Percentiles rank a stretch among this genome's conserved stretches.
These are phyloP conservation scores for Sinocyclocheilus grahami DNA, from an alignment of 2,113 vertebrate genomes.

Conservation along the genomic window DNA sequence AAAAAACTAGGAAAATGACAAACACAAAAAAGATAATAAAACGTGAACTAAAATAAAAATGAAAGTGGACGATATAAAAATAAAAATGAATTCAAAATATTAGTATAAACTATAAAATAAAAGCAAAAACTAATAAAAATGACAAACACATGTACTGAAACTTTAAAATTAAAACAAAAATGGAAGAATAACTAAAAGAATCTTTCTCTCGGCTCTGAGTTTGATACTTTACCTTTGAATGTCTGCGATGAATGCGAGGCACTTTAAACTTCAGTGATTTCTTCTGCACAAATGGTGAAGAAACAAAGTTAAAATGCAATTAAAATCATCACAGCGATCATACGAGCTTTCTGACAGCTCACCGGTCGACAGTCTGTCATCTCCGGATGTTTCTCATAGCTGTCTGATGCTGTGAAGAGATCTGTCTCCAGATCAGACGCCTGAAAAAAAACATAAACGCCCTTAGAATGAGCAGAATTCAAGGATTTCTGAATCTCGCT, in stretches of 20 bases:
- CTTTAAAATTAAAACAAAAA: no score
- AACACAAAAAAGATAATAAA: background rate
- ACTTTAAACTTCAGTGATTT: slow-evolving; percentile 17
- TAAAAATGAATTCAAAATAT: no score
- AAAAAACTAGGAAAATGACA: background rate
- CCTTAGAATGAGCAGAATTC: no score
- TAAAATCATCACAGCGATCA: background rate
- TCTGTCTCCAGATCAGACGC: background rate
- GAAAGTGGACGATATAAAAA: background rate
- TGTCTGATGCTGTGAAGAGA: slow-evolving; percentile 5
- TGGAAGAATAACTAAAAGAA: no score
- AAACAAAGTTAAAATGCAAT: background rate
- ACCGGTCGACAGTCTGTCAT: slow-evolving; percentile 16
- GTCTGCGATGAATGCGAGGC: background rate
- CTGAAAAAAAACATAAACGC: background rate
- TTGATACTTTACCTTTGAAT: slow-evolving; percentile 40
- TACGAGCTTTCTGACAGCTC: background rate
- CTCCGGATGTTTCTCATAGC: background rate
- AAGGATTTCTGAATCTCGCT: background rate
- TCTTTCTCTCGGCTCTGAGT: no score
- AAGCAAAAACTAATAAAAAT: no score
- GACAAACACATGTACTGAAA: no score
- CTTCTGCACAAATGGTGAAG: slow-evolving; percentile 33
- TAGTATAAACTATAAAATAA: no score
- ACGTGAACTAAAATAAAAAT: background rate